Base-by-base conservation (phyloP, 2,113 vertebrate species). In the Cheirogaleus medius region DNA sequence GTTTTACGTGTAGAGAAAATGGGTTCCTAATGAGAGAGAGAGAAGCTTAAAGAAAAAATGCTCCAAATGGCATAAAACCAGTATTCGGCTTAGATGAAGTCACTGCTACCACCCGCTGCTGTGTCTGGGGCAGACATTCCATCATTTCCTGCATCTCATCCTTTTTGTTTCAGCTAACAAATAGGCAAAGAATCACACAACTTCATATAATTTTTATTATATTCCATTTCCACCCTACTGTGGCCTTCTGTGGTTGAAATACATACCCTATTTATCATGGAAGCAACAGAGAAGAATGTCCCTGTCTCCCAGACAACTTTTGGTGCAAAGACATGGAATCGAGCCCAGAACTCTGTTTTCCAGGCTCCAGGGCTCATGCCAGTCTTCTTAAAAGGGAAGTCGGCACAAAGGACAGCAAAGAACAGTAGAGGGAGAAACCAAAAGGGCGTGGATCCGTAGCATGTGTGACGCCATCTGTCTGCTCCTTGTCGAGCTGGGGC, bases 151-250 rank as follows among this genome's bases (percentile, higher is more conserved):
- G 56, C 8, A n/a, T 68, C 95, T 85, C 8, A 78, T 92, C 95
- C 56, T 78, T 86, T 96, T 93, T 87, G 2, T 80, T 77, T 94
- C 71, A 52, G 54, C 76, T 97, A 97, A 87, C 91, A 85, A 97
- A 89, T 68, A 95, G 73, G 60, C 92, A 68, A 92, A 96, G 95
- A 47, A 37, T 95, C 93, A 39, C 88, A 87, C 93, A 77, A 94
- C 85, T 94, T 91, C 84, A 97, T 96, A n/a, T 6, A 90, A 29
- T 90, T 97, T 97, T 97, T 86, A 95, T 97, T 83, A 39, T 90
- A 0, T 4, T 84, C 93, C 47, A 13, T 76, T 91, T 8, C 0
- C 66, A 90, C 95, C 97, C 94, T 68, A n/a, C 84, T 87, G 21
- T n/a, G 71, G 42, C 92, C 34, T 94, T 97, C 74, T 97, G 84